Base-by-base conservation (phyloP, 2,888 invertebrate genomes). In the Lepidocyrtinus sp. region DNA sequence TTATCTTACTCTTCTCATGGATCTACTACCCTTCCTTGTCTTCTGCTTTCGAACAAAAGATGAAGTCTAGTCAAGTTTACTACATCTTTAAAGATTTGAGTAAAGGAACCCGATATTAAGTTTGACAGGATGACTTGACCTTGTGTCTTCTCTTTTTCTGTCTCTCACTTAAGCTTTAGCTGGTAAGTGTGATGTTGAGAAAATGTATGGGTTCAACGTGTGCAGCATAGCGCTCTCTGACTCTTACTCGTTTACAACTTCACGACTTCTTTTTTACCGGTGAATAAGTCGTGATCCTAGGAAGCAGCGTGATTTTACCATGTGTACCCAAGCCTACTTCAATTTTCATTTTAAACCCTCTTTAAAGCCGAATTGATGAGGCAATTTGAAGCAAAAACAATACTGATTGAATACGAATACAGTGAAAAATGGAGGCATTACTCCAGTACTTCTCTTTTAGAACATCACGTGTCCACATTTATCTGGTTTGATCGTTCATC, bases 41-140 rank as follows among this genome's bases (percentile, higher is more conserved):
- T 62, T 21, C 22, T 9, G 62, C 62, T 62, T 62, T 12, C n/a
- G 15, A 55, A 19, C 19, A n/a, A 55, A 17, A 12, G 55, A 7
- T 55, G 55, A 62, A 62, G 62, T 62, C 62, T 73, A 25, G 50
- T n/a, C 12, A n/a, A n/a, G n/a, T n/a, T n/a, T n/a, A n/a, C n/a
- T n/a, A n/a, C n/a, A n/a, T 12, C 36, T 12, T 5, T 73, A 62
- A 65, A 25, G 71, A 75, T 63, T 64, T 36, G 80, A 80, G 70
- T 36, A 80, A 80, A 75, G 75, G 63, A 65, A 70, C 64, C 80
- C 80, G 80, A 80, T 74, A 80, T 80, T 74, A 80, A 74, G 65
- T 80, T 80, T 80, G 80, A 80, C 80, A 80, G 75, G 80, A 80
- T 80, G 75, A 80, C 80, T 80, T 80, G 80, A 80, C 80, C 80